Evolutionary conservation across 2,113 vertebrate species (phyloP), one percentile per base, ranked within the genome.

Genomic region (Antechinus flavipes): DNA sequence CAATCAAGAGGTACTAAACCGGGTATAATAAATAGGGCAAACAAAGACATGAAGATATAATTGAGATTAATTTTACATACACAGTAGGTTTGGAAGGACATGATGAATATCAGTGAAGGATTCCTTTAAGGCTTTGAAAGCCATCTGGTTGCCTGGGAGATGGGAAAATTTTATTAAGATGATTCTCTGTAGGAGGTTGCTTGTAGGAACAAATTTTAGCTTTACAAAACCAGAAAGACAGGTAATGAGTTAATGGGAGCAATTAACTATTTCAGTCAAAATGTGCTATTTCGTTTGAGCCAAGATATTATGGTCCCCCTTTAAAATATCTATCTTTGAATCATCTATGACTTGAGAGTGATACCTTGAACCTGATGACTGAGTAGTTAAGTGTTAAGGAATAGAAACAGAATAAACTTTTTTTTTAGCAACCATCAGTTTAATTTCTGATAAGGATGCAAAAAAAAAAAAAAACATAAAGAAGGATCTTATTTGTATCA

Each of bases 141-240:
- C 16, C 23, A 92, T 90, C 56, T 89, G 35, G 89, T 96, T 96
- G 56, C 76, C 89, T 91, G 90, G 91, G 76, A 93, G 54, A 94
- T 95, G 76, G 26, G 90, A 93, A 24, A 50, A 30, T 50, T 68
- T 96, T 95, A 84, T 90, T 30, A 95, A 91, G 92, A 56, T 91
- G 54, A 95, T 76, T 84, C 68, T 91, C 94, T 92, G 42, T 90
- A n/a, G 94, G 90, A 96, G 47, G 89, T 49, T 22, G 10, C 42
- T 94, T 90, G 35, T 68, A 54, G 58, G 19, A 30, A 96, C 30
- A 89, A 10, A 84, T 11, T 90, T 93, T 46, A 91, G 27, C 3
- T 95, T 91, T 93, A 76, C 46, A 92, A 91, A 94, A 91, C 55
- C 23, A 42, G 8, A 46, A 14, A 91, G 35, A 92, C 27, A 90